These are phyloP conservation scores for Pyrocoelia pectoralis DNA, from an alignment of 2,888 invertebrate genomes.

Conservation along the genomic window DNA sequence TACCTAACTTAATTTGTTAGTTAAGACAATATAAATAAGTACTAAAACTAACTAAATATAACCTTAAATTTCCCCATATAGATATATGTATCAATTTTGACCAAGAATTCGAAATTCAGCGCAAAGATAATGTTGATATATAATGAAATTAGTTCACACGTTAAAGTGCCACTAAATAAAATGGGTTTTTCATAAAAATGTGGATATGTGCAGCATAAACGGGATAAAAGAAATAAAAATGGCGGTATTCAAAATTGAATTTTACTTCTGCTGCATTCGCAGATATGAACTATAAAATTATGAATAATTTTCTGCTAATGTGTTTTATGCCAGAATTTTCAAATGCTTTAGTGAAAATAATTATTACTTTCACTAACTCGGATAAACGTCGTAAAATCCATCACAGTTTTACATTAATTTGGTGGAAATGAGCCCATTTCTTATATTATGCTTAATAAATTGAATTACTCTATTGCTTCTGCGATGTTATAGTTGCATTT, in stretches of 20 bases:
- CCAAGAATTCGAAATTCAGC: neutral
- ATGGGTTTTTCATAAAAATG: constrained; percentile 3
- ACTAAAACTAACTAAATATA: constrained; percentile 10
- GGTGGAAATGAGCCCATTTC: no score
- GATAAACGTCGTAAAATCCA: no score
- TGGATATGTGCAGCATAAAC: neutral
- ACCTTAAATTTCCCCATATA: neutral
- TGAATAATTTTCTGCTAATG: constrained; percentile 11
- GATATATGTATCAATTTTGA: neutral
- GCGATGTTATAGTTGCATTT: no score
- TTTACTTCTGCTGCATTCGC: constrained; percentile 9
- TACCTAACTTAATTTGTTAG: constrained; percentile 23
- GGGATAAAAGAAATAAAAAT: constrained; percentile 5
- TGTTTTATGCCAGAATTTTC: neutral
- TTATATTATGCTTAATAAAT: no score
- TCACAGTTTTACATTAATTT: no score
- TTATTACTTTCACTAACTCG: no score
- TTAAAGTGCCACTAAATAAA: constrained; percentile 6
- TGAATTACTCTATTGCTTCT: no score
- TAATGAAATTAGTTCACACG: neutral
- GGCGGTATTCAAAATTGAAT: constrained; percentile 3
- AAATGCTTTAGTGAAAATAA: no score
- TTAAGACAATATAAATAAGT: constrained; percentile 22
- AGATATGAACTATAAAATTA: constrained; percentile 11
- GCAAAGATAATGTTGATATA: neutral